Evolutionary conservation across 2,797 vertebrate species (phyloP).

Genomic region (Ceryle rudis): DNA sequence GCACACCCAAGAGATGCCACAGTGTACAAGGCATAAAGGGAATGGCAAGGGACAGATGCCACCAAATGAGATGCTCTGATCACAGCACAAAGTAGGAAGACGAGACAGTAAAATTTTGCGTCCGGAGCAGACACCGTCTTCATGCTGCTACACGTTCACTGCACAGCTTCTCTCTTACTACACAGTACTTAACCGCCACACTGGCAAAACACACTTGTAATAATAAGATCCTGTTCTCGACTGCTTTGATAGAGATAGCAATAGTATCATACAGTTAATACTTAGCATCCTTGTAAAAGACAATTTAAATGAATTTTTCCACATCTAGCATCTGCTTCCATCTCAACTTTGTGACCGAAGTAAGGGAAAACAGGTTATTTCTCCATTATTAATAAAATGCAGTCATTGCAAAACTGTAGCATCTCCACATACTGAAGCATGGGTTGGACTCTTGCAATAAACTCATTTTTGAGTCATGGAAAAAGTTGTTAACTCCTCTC

Average conservation of each 20-base stretch:
- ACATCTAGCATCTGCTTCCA: background rate
- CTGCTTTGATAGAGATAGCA: background rate
- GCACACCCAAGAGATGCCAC: background rate
- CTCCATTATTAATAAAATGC: background rate
- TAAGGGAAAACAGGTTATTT: background rate
- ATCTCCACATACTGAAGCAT: background rate
- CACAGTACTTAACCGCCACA: background rate
- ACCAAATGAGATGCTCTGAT: background rate
- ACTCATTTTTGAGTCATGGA: background rate
- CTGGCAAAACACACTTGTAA: background rate
- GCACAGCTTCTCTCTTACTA: background rate
- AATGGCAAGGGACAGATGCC: background rate
- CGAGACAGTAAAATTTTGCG: background rate
- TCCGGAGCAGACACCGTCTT: background rate
- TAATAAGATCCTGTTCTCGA: background rate
- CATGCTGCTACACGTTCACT: background rate
- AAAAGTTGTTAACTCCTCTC: background rate
- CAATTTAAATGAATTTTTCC: background rate
- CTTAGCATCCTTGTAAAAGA: background rate
- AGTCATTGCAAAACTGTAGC: background rate
- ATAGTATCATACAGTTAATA: background rate
- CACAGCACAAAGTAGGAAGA: background rate
- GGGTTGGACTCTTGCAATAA: background rate
- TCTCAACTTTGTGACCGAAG: background rate
- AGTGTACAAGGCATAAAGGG: background rate